These are phyloP conservation scores for Budorcas taxicolor DNA, from an alignment of 2,113 vertebrate genomes.

Conservation along the genomic window DNA sequence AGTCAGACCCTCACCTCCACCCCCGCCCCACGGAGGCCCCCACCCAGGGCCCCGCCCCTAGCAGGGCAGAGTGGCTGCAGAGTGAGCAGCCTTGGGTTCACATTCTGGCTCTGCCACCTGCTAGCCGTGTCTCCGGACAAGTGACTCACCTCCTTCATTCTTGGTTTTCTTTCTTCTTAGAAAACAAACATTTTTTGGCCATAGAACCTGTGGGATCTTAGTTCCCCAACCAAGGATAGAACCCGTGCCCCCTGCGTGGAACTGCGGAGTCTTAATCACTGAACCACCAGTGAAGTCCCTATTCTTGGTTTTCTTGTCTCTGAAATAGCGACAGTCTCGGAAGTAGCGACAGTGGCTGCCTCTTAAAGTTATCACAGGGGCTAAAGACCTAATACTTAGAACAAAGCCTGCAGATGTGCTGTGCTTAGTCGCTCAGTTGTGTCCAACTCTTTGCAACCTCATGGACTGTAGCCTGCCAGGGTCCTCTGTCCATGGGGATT, in stretches of 20 bases:
- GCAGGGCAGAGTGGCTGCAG: fast-evolving
- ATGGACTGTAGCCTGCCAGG: neutral
- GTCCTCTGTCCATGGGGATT: neutral
- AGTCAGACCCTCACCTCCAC: neutral
- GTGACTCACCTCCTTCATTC: neutral
- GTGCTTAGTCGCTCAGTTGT: neutral
- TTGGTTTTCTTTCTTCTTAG: neutral
- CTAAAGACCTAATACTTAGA: too few species aligned
- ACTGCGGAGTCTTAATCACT: neutral
- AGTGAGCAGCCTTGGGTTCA: neutral
- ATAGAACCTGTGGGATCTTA: neutral
- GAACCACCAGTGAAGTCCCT: neutral
- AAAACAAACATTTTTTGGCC: neutral
- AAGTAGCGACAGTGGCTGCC: neutral
- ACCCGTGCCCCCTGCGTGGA: neutral
- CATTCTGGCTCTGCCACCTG: neutral
- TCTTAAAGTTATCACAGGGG: neutral
- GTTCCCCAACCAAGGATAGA: neutral
- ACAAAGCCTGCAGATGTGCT: neutral
- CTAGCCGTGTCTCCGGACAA: neutral
- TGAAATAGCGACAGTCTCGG: neutral
- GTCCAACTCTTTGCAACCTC: neutral
- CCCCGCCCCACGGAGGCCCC: fast-evolving
- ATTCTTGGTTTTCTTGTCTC: neutral
- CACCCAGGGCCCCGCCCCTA: neutral